These are phyloP conservation scores for Stenchaetothrips biformis DNA, from an alignment of 2,888 invertebrate species.

Conservation along the genomic window DNA sequence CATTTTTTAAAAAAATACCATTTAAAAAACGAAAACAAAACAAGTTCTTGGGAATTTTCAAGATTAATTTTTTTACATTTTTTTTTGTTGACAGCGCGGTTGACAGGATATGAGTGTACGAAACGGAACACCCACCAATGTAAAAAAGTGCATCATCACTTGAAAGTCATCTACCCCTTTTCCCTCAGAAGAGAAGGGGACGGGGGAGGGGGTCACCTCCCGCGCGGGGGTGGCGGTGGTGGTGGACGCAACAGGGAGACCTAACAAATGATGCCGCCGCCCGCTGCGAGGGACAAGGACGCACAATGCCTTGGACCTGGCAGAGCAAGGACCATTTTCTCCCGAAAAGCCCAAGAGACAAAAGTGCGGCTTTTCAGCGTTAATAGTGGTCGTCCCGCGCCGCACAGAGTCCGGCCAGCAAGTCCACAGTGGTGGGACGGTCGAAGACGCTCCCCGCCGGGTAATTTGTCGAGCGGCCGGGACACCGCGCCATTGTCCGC, in stretches of 20 bases:
- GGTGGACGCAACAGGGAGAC: not conserved
- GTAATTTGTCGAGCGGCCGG: not conserved
- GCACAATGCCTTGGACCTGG: not conserved
- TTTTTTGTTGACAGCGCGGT: too few species aligned
- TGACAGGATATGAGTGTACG: too few species aligned
- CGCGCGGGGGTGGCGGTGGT: not conserved
- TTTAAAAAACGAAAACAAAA: too few species aligned
- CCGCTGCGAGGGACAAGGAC: slow-evolving; percentile 22
- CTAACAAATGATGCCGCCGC: not conserved
- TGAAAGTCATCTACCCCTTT: too few species aligned
- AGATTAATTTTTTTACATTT: too few species aligned
- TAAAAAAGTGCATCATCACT: too few species aligned
- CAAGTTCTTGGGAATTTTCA: too few species aligned
- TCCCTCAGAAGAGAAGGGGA: not conserved
- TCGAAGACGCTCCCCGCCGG: not conserved
- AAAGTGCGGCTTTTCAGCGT: slow-evolving; percentile 18
- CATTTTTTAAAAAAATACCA: too few species aligned
- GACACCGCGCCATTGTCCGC: not conserved
- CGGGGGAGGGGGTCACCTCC: not conserved
- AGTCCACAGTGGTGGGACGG: too few species aligned
- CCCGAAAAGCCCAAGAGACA: slow-evolving; percentile 14
- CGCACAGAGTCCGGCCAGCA: too few species aligned
- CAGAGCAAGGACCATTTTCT: not conserved
- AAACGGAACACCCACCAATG: too few species aligned
- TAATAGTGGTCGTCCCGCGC: not conserved